These are phyloP conservation scores for Zaprionus bogoriensis DNA, from an alignment of 2,888 invertebrate species.

Conservation along the genomic window DNA sequence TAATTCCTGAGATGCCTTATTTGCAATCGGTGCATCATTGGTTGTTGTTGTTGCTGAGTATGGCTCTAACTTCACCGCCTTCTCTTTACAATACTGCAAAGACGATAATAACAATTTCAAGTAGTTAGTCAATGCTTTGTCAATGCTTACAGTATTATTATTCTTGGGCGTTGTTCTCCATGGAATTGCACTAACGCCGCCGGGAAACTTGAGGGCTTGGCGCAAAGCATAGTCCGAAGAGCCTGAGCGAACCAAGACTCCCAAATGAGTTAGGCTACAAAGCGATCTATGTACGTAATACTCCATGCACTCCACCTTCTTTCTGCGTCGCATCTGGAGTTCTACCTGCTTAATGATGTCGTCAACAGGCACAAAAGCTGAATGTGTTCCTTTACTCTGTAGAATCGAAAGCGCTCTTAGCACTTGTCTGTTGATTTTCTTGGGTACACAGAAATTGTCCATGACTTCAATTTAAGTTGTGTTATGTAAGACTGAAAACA, in stretches of 20 bases:
- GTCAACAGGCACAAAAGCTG: neutral
- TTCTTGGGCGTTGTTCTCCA: neutral
- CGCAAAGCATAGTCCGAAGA: constrained; percentile 10
- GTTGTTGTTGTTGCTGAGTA: too few relatives aligned
- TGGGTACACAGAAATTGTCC: constrained; percentile 20
- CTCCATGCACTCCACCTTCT: neutral
- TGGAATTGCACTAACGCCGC: neutral
- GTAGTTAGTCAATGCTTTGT: neutral
- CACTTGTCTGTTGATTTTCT: constrained; percentile 2
- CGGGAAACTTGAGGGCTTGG: neutral
- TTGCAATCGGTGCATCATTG: too few relatives aligned
- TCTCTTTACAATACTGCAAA: too few relatives aligned
- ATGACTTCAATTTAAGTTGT: neutral
- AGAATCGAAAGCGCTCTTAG: constrained; percentile 1
- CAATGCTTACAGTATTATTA: neutral
- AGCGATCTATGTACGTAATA: neutral
- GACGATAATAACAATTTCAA: too few relatives aligned
- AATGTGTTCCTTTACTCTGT: neutral
- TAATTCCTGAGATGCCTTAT: too few relatives aligned
- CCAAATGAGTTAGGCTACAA: constrained; percentile 6
- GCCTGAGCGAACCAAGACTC: constrained; percentile 10
- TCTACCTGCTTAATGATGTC: neutral
- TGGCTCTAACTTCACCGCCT: too few relatives aligned
- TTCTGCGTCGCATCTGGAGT: neutral
- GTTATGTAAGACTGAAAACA: neutral